Base-by-base conservation (phyloP, 2,888 invertebrate species). In the Arrhopalites spinosus region DNA sequence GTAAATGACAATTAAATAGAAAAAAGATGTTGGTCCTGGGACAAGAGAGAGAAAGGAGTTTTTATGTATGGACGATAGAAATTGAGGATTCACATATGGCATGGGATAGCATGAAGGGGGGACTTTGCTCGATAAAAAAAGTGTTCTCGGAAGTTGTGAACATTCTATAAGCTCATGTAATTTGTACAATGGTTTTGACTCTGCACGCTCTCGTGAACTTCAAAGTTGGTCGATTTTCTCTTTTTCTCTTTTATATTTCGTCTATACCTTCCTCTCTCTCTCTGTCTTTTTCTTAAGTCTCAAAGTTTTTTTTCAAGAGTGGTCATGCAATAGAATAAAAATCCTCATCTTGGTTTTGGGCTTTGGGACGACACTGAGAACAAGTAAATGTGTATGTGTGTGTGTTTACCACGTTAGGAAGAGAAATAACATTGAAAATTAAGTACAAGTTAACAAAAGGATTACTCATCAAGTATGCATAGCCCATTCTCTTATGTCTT, bases 161-260 rank as follows among this genome's bases (percentile, higher is more conserved):
- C 43, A 43, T 67, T n/a, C 56, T 66, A 47, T 23, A 23, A 50
- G 47, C 50, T 69, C 70, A 30, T 36, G 50, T 64, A 70, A 75
- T 75, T 69, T 64, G 53, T 50, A 71, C 70, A 61, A 70, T 61
- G 47, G 25, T 61, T 72, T 72, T 64, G 23, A n/a, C 71, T 70
- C 67, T 76, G 36, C 75, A 76, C 75, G 75, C 75, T 76, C 72
- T 72, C 72, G 59, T 76, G 75, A 76, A 76, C 75, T 72, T 76
- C 67, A 72, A 76, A 76, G 67, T 76, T 76, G 66, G 72, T 72
- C 72, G 67, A 72, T 72, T 68, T 67, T 72, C 56, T 63, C 68
- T 50, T 29, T 36, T 25, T 29, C 50, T 53, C 50, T 27, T 15
- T 30, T 23, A 29, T n/a, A 17, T 15, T 30, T 36, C 2, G 43